These are phyloP conservation scores for Corvus moneduloides DNA, from an alignment of 2,113 vertebrate species.

Conservation along the genomic window DNA sequence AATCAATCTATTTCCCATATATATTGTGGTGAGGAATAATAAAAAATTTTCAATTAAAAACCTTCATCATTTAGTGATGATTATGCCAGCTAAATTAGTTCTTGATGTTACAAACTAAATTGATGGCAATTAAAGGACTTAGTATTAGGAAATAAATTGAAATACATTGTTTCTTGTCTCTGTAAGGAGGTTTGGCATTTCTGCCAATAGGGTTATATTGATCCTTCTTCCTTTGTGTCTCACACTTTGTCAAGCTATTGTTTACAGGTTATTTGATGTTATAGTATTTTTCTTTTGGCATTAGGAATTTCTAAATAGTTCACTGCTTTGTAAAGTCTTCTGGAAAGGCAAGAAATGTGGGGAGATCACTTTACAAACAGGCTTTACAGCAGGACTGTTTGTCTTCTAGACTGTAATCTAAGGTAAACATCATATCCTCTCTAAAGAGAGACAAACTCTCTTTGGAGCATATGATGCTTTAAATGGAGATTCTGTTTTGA, in stretches of 20 bases:
- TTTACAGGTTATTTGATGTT: constrained; percentile 33
- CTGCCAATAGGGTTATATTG: not conserved
- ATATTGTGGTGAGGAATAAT: constrained; percentile 25
- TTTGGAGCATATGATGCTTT: not conserved
- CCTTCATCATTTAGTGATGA: constrained; percentile 9
- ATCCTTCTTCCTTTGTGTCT: constrained; percentile 45
- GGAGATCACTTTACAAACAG: not conserved
- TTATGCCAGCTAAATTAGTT: constrained; percentile 24
- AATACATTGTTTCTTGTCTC: not conserved
- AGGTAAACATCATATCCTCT: not conserved
- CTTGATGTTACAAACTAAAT: not conserved
- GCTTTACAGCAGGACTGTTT: not conserved
- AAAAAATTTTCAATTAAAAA: constrained; percentile 52
- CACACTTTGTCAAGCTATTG: not conserved
- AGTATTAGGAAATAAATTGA: not conserved
- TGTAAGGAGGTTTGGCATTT: not conserved
- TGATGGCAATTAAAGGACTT: not conserved
- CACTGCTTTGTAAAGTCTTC: not conserved
- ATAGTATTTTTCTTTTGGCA: not conserved
- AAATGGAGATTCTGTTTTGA: not conserved
- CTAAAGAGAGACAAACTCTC: not conserved
- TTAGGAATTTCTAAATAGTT: not conserved
- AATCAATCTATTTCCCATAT: constrained; percentile 38
- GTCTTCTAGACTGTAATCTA: not conserved
- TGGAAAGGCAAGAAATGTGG: not conserved